These are phyloP conservation scores for Esperia sulphurella DNA, from an alignment of 2,888 invertebrate genomes.

Conservation along the genomic window DNA sequence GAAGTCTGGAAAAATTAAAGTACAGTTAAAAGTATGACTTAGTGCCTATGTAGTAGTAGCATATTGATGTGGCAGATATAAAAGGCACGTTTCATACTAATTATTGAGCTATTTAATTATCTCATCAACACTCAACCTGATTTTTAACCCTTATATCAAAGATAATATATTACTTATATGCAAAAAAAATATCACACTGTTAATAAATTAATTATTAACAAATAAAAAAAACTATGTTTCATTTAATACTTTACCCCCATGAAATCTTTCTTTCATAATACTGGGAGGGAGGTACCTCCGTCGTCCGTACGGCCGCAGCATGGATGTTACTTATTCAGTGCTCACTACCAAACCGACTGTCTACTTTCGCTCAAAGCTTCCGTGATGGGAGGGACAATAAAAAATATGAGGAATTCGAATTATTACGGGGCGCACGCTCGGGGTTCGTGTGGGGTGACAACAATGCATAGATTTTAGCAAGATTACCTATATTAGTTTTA, in stretches of 20 bases:
- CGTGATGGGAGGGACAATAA: constrained; percentile 64
- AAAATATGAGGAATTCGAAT: constrained; percentile 66
- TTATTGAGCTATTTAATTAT: no score
- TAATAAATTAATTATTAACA: no score
- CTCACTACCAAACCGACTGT: constrained; percentile 28
- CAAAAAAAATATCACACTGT: no score
- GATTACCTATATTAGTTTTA: no score
- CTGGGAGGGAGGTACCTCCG: constrained; percentile 55
- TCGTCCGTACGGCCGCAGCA: constrained; percentile 60
- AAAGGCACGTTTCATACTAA: no score
- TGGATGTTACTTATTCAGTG: constrained; percentile 27
- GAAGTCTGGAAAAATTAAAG: constrained; percentile 56
- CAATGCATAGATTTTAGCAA: no score
- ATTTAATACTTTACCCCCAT: constrained; percentile 52
- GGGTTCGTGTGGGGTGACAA: constrained; percentile 22
- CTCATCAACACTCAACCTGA: no score
- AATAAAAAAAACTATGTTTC: neutral
- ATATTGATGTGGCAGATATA: no score
- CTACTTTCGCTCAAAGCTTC: constrained; percentile 22
- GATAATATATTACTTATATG: no score
- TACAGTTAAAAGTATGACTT: no score
- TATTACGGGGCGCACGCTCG: constrained; percentile 64
- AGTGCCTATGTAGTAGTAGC: no score
- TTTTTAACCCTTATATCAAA: no score
- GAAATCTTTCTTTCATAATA: constrained; percentile 55